A percentile compares a stretch with the other conserved stretches of the same genome.
Evolutionary conservation across 2,888 invertebrate genomes (phyloP).

Genomic region (Heliconius cydno): DNA sequence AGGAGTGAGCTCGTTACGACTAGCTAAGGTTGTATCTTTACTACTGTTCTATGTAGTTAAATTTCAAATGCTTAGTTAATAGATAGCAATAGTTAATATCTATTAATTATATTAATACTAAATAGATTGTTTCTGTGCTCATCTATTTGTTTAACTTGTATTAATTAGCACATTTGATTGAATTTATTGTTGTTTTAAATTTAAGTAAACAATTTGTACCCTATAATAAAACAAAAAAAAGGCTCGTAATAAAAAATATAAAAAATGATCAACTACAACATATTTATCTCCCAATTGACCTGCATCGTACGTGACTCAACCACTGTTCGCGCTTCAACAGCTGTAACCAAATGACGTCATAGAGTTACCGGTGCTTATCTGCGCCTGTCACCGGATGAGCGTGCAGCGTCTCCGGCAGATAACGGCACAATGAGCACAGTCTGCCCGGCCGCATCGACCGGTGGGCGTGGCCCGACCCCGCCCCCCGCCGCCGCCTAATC

Average conservation of each 20-base stretch:
- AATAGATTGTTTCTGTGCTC: background rate
- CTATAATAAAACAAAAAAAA: background rate
- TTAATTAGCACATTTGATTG: background rate
- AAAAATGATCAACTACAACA: background rate
- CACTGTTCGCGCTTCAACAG: constrained; percentile 7
- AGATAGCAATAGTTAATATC: background rate
- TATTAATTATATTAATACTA: background rate
- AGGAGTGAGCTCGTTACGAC: constrained; percentile 33
- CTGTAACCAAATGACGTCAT: constrained; percentile 60
- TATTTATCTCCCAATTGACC: background rate
- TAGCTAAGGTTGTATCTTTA: constrained; percentile 26
- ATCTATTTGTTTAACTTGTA: background rate
- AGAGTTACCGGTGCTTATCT: constrained; percentile 67
- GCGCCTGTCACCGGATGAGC: constrained; percentile 74
- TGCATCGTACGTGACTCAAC: constrained; percentile 9
- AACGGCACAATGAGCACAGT: constrained; percentile 72
- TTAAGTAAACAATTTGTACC: background rate
- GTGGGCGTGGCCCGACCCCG: constrained; percentile 79
- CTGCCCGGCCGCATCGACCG: constrained; percentile 73
- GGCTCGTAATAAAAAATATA: background rate
- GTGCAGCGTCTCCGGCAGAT: constrained; percentile 76
- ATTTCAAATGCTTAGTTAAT: background rate
- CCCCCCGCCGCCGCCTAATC: constrained; percentile 77
- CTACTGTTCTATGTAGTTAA: background rate
- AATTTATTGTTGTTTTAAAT: background rate